Evolutionary conservation across 2,888 invertebrate genomes (phyloP).

Genomic region (Agrotis exclamationis): DNA sequence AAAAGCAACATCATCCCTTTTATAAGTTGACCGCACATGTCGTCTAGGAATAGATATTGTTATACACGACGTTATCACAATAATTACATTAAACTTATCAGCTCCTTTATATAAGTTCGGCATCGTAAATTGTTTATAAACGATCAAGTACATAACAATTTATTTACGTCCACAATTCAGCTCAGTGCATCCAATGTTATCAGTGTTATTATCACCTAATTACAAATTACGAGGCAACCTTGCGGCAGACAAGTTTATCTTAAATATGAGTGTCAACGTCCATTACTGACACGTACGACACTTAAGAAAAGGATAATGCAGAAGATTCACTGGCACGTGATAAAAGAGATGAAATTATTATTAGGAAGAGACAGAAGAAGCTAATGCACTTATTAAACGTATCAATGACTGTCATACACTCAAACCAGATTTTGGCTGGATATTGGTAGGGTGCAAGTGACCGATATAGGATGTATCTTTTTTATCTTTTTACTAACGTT

Average conservation of each 20-base stretch:
- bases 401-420: not conserved
- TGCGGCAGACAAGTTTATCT: conserved; percentile 60
- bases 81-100: conserved; percentile 16
- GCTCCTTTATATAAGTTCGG: conserved; percentile 21
- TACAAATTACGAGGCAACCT: conserved; percentile 58
- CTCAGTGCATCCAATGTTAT: conserved; percentile 48
- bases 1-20: not conserved
- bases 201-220: conserved; percentile 58
- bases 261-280: conserved; percentile 56
- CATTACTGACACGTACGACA: conserved; percentile 37
- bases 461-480: not conserved
- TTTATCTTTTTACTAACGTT: too few species aligned
- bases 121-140: conserved; percentile 33
- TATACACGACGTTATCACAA: not conserved
- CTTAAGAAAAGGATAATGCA: not conserved
- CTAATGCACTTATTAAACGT: not conserved
- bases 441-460: not conserved
- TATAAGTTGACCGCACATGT: not conserved
- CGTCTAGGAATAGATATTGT: not conserved
- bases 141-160: conserved; percentile 32
- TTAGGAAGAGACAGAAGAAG: not conserved
- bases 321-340: not conserved
- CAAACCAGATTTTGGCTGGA: not conserved
- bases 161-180: conserved; percentile 54
- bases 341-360: not conserved